Percentiles rank a stretch among this genome's conserved stretches.
Evolutionary conservation across 2,797 vertebrate genomes (phyloP).

Genomic region (Crypturellus tataupa): DNA sequence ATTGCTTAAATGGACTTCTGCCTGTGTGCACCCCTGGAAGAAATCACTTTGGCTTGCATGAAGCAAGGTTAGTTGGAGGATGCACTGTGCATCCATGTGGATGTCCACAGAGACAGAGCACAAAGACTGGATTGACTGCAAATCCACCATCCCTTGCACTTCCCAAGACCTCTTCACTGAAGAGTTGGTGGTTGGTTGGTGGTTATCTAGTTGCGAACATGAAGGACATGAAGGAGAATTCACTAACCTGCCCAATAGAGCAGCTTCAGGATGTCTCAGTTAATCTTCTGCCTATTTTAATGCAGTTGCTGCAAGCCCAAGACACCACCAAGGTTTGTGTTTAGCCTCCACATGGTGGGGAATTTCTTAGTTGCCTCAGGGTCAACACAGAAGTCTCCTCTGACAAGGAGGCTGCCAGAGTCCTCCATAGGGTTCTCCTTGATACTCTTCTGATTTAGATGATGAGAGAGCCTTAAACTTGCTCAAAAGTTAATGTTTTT

Average conservation of each 20-base stretch:
- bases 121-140: not conserved
- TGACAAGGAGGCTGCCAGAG: not conserved
- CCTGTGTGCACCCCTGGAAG: too few species aligned
- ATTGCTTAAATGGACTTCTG: too few species aligned
- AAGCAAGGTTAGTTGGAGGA: too few species aligned
- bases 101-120: not conserved
- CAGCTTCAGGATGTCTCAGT: not conserved
- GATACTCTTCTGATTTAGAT: not conserved
- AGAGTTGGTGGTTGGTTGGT: accelerated
- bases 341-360: not conserved
- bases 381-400: not conserved
- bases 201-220: accelerated
- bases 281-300: not conserved
- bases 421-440: not conserved
- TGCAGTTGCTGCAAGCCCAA: not conserved
- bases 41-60: too few species aligned
- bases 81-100: not conserved
- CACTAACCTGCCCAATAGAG: not conserved
- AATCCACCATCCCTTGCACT: not conserved
- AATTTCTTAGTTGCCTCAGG: not conserved
- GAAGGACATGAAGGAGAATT: not conserved
- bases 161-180: not conserved
- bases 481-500: not conserved
- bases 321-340: not conserved
- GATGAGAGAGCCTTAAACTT: not conserved